phyloP scores from a whole-genome alignment of 2,888 invertebrate genomes.

The Tanypteryx hageni region DNA sequence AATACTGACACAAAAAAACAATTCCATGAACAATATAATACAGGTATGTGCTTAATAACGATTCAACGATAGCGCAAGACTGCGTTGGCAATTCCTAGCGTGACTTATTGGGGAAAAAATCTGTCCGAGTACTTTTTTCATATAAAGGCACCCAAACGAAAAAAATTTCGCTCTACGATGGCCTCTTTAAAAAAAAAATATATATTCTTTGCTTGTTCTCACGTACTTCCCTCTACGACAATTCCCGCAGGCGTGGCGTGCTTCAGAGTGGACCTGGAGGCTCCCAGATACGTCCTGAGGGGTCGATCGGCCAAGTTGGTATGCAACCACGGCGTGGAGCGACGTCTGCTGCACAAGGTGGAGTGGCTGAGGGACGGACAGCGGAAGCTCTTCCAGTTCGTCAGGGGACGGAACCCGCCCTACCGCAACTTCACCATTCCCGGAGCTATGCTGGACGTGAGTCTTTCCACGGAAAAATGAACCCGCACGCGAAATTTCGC shows the following conservation, averaged over 20 bases:
- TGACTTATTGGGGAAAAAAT: no score
- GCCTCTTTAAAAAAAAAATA: not conserved
- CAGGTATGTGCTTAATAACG: no score
- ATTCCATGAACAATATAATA: no score
- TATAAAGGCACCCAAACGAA: no score
- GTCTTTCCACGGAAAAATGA: not conserved
- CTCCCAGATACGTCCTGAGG: constrained; percentile 84
- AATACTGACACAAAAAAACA: no score
- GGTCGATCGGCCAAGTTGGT: constrained; percentile 84
- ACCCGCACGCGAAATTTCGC: no score
- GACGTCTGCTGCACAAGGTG: constrained; percentile 86
- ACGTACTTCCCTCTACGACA: not conserved
- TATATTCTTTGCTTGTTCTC: not conserved
- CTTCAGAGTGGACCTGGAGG: constrained; percentile 81
- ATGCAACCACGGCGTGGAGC: constrained; percentile 86
- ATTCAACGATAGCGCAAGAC: no score
- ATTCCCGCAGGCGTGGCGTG: not conserved
- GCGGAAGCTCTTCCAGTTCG: constrained; percentile 88
- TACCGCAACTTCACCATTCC: constrained; percentile 81
- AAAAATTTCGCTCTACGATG: not conserved
- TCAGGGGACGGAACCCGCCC: constrained; percentile 86
- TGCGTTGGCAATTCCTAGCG: no score
- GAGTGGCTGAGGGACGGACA: constrained; percentile 83
- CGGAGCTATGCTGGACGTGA: constrained; percentile 79
- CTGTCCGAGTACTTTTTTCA: no score